Percentiles rank a stretch among this genome's conserved stretches.
Conservation (phyloP, 1,140 invertebrate genomes). For the Dermatophagoides farinae region DNA sequence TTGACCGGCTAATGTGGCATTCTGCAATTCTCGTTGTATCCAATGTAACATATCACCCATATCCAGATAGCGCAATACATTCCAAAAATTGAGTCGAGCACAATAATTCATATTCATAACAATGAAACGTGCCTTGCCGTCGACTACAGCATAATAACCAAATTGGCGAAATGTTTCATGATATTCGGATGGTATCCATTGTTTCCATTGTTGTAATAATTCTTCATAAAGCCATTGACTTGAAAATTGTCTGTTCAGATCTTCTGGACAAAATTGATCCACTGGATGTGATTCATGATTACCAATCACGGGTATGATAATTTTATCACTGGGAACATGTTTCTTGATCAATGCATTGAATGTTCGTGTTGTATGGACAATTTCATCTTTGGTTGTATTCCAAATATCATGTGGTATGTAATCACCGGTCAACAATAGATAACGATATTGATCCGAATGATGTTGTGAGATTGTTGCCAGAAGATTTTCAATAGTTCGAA, state of each 20-base stretch:
- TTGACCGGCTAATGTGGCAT: neutral
- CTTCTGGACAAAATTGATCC: constrained; percentile 42
- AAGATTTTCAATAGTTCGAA: constrained; percentile 72
- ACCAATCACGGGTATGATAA: constrained; percentile 73
- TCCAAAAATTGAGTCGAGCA: constrained; percentile 12
- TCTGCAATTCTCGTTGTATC: constrained; percentile 1
- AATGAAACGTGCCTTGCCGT: neutral
- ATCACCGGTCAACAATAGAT: constrained; percentile 95
- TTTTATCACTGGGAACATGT: constrained; percentile 67
- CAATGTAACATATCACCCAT: constrained; percentile 9
- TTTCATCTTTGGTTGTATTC: constrained; percentile 72
- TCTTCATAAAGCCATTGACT: constrained; percentile 27
- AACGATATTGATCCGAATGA: constrained; percentile 50
- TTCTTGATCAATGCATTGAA: constrained; percentile 51
- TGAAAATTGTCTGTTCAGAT: constrained; percentile 19
- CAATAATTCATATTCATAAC: constrained; percentile 14
- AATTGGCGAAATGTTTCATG: neutral
- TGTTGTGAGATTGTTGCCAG: constrained; percentile 56
- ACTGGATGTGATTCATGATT: constrained; percentile 91
- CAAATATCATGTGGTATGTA: constrained; percentile 86
- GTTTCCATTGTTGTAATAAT: constrained; percentile 24
- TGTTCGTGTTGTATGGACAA: constrained; percentile 62
- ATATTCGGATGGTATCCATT: constrained; percentile 23
- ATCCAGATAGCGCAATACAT: neutral
- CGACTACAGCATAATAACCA: constrained; percentile 16